Conservation (phyloP, 2,888 invertebrate species). For the Lordiphosa andalusiaca region DNA sequence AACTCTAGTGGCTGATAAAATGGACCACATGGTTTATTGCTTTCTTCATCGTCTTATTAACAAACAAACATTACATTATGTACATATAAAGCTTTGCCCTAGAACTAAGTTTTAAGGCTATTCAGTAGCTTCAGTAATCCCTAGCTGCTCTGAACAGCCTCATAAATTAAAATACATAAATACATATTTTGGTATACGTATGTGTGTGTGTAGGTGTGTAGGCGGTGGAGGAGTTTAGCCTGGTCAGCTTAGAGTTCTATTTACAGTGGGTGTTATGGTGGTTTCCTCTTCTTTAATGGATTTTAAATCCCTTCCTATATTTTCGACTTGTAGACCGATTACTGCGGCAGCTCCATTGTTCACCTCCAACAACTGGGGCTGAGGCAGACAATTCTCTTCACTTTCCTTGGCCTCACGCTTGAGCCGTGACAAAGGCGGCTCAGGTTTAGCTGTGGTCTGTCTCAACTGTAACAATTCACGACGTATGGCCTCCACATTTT, state of each 20-base stretch:
- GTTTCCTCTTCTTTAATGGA: constrained; percentile 57
- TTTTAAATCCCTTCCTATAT: constrained; percentile 77
- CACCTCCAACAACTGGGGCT: constrained; percentile 55
- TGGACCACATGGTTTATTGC: no score
- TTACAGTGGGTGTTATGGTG: constrained; percentile 18
- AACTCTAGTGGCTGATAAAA: no score
- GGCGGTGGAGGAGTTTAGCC: no score
- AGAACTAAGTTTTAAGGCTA: no score
- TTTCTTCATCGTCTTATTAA: constrained; percentile 13
- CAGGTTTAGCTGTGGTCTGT: not conserved
- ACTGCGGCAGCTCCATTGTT: constrained; percentile 24
- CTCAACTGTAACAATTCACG: constrained; percentile 74
- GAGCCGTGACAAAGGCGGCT: constrained; percentile 33
- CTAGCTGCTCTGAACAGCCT: no score
- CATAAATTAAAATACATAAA: no score
- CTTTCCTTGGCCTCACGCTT: constrained; percentile 52
- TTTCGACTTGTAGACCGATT: constrained; percentile 60
- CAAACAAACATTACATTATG: constrained; percentile 49
- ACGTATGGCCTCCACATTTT: constrained; percentile 74
- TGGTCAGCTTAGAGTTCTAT: not conserved
- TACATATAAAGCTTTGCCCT: constrained; percentile 54
- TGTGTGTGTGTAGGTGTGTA: no score
- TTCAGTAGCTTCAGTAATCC: no score
- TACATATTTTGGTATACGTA: no score
- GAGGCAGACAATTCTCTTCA: constrained; percentile 64